These are phyloP conservation scores for Ploceus nigricollis DNA, from an alignment of 2,113 vertebrate genomes.

Conservation along the genomic window DNA sequence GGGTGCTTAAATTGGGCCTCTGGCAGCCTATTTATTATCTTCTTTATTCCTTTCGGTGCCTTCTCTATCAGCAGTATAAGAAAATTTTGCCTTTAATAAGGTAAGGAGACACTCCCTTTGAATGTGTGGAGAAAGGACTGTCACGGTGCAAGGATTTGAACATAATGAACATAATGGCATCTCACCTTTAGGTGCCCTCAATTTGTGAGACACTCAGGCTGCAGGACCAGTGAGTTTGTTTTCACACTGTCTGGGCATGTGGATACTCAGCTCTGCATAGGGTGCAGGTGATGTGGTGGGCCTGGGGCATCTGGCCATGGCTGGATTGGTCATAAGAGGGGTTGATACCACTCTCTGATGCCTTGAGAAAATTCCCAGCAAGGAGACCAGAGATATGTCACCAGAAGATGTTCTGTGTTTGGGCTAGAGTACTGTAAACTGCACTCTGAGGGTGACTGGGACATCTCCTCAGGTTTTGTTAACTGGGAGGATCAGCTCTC, in stretches of 20 bases:
- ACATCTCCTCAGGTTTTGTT: background rate
- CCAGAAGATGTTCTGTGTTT: background rate
- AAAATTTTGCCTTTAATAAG: background rate
- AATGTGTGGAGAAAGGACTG: background rate
- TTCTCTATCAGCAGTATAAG: background rate
- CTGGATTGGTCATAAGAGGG: background rate
- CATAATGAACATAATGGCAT: background rate
- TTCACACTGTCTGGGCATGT: background rate
- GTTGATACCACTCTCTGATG: background rate
- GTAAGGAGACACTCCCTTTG: background rate
- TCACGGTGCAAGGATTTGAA: background rate
- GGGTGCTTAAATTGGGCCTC: background rate
- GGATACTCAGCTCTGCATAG: background rate
- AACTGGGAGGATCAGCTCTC: background rate
- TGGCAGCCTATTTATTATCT: constrained; percentile 48
- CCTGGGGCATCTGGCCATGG: background rate
- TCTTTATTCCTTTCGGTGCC: background rate
- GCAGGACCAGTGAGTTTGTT: background rate
- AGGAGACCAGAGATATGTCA: background rate
- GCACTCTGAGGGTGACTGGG: background rate
- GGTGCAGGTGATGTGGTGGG: background rate
- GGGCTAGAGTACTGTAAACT: background rate
- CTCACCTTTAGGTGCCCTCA: background rate
- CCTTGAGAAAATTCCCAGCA: background rate
- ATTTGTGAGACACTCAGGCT: background rate